Conservation (phyloP, 2,797 vertebrate genomes). For the Sebastolobus alascanus region DNA sequence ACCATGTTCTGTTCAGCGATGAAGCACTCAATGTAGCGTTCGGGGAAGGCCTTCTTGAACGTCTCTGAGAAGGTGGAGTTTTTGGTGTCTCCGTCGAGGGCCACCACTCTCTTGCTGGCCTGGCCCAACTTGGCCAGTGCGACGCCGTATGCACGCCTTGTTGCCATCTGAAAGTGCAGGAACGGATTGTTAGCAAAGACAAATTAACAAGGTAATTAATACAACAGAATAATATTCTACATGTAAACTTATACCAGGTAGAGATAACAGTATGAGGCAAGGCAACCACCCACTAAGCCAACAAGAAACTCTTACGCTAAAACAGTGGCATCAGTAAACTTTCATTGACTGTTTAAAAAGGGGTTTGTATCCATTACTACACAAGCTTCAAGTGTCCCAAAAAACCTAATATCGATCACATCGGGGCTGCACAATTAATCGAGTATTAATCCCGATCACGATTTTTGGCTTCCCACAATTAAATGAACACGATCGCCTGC, state of each 20-base stretch:
- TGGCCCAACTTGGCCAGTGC: conserved; percentile 88
- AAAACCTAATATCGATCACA: not conserved
- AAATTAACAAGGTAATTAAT: not conserved
- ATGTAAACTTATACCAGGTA: not conserved
- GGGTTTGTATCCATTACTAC: not conserved
- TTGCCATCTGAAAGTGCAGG: conserved; percentile 81
- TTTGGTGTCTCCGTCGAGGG: conserved; percentile 91
- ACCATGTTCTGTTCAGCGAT: conserved; percentile 90
- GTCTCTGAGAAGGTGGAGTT: conserved; percentile 91
- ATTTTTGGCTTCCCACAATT: too few species aligned
- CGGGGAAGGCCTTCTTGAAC: conserved; percentile 90
- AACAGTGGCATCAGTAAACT: not conserved
- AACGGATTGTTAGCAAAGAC: not conserved
- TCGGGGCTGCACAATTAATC: not conserved
- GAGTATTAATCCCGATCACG: rapidly evolving
- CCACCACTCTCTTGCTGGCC: conserved; percentile 85
- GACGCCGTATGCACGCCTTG: conserved; percentile 88
- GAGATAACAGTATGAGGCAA: not conserved
- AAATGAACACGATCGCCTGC: too few species aligned
- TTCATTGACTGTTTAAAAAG: not conserved
- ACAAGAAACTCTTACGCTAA: not conserved
- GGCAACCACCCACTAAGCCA: not conserved
- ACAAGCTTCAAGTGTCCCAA: not conserved
- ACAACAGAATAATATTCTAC: not conserved
- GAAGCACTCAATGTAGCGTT: conserved; percentile 92